phyloP scores from a whole-genome alignment of 2,113 vertebrate species.

The Xyrauchen texanus region DNA sequence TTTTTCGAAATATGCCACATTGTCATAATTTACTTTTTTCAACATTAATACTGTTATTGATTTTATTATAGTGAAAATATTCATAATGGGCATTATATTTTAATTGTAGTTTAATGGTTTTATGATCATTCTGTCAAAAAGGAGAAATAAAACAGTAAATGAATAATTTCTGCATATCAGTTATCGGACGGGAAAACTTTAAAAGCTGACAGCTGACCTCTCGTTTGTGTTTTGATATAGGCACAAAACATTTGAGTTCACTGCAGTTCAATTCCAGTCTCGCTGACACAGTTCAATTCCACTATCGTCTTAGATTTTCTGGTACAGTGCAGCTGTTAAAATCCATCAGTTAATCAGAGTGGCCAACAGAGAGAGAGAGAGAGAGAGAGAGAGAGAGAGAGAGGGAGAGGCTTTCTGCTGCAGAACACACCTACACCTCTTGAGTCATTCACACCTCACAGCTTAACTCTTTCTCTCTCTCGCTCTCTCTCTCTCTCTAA shows the following conservation, averaged over 20 bases:
- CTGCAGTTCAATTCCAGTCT: slow-evolving; percentile 10
- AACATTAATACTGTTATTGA: no score
- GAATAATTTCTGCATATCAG: no score
- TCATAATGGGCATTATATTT: no score
- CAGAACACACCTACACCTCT: slow-evolving; percentile 59
- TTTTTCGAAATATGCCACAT: no score
- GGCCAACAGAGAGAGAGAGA: slow-evolving; percentile 28
- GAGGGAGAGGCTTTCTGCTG: slow-evolving; percentile 44
- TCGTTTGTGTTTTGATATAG: neutral
- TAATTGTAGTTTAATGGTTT: no score
- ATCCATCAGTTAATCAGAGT: slow-evolving; percentile 45
- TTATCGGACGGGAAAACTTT: no score
- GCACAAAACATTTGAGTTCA: slow-evolving; percentile 13
- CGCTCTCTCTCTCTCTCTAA: slow-evolving; percentile 15
- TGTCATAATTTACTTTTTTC: no score
- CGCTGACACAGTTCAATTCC: slow-evolving; percentile 33
- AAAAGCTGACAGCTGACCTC: neutral
- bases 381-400: slow-evolving; percentile 18
- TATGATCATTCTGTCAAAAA: no score
- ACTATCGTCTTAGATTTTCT: slow-evolving; percentile 32
- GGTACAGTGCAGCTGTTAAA: slow-evolving; percentile 38
- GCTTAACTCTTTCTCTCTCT: slow-evolving; percentile 35
- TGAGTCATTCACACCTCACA: slow-evolving; percentile 57
- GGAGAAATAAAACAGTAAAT: no score
- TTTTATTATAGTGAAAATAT: no score